phyloP scores from a whole-genome alignment of 2,888 invertebrate species.

The Ramazzottius varieornatus region DNA sequence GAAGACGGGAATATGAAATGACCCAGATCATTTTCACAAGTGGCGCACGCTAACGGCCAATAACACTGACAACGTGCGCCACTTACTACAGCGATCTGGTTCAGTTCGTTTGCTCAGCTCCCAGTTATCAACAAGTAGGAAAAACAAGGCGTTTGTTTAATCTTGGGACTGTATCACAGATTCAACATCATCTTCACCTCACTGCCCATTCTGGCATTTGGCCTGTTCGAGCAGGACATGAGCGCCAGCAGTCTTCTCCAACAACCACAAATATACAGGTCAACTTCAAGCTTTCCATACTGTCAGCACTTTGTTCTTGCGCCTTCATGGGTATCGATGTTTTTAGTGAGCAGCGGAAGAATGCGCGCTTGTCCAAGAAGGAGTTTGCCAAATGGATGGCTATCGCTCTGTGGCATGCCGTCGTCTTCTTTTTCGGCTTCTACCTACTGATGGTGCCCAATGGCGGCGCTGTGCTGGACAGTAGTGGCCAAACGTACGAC shows the following conservation, averaged over 20 bases:
- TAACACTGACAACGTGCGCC: too few relatives aligned
- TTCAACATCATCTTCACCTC: slow-evolving; percentile 49
- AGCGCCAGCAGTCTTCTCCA: slow-evolving; percentile 29
- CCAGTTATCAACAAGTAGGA: too few relatives aligned
- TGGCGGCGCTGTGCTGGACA: neutral
- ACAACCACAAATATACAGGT: slow-evolving; percentile 41
- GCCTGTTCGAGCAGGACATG: slow-evolving; percentile 45
- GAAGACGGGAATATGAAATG: too few relatives aligned
- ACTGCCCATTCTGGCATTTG: slow-evolving; percentile 41
- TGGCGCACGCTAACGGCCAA: too few relatives aligned
- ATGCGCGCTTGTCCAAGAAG: slow-evolving; percentile 35
- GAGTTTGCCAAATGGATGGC: slow-evolving; percentile 37
- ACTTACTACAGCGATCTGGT: too few relatives aligned
- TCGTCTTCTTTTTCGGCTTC: slow-evolving; percentile 19
- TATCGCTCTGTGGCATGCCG: slow-evolving; percentile 23
- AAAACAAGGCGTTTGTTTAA: too few relatives aligned
- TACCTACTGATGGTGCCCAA: slow-evolving; percentile 11
- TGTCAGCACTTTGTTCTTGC: neutral
- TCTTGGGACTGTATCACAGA: too few relatives aligned
- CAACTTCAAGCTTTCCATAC: slow-evolving; percentile 19
- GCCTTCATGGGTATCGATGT: neutral
- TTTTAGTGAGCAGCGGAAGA: slow-evolving; percentile 22
- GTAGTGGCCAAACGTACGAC: neutral
- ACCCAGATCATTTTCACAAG: too few relatives aligned
- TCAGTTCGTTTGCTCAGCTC: too few relatives aligned